Percentiles rank a stretch among this genome's conserved stretches.
Evolutionary conservation across 2,113 vertebrate species (phyloP).

Genomic region (Scalopus aquaticus): DNA sequence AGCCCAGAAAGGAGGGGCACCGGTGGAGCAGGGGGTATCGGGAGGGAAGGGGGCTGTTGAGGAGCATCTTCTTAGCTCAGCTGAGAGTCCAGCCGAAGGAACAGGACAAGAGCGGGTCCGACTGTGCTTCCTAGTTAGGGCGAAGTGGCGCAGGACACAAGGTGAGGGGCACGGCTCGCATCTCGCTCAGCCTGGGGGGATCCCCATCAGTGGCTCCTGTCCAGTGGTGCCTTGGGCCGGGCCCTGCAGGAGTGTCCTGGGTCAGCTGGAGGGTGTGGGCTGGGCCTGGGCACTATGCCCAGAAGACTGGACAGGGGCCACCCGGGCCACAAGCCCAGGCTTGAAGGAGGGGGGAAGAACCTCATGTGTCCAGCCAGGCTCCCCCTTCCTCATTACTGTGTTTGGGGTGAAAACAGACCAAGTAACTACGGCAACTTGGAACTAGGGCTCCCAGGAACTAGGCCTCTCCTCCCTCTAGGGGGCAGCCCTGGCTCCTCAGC

Average conservation of each 20-base stretch:
- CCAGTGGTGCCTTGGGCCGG: neutral
- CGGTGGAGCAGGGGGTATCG: neutral
- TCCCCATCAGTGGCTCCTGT: neutral
- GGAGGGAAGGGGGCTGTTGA: neutral
- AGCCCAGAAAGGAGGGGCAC: slow-evolving; percentile 41
- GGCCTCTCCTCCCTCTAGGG: slow-evolving; percentile 52
- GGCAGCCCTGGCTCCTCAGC: slow-evolving; percentile 18
- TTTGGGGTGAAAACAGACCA: slow-evolving; percentile 78
- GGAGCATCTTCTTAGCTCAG: neutral
- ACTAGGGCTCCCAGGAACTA: slow-evolving; percentile 67
- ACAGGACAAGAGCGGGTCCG: fast-evolving
- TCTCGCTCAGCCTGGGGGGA: neutral
- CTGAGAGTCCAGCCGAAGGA: neutral
- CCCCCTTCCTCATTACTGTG: slow-evolving; percentile 71
- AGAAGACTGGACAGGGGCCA: slow-evolving; percentile 75
- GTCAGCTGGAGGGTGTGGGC: slow-evolving; percentile 72
- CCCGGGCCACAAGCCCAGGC: slow-evolving; percentile 64
- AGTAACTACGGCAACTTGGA: slow-evolving; percentile 71
- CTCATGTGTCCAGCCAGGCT: slow-evolving; percentile 84
- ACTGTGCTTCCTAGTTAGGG: neutral
- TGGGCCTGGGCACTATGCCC: slow-evolving; percentile 60
- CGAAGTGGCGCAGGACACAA: neutral
- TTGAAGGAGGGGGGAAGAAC: slow-evolving; percentile 76
- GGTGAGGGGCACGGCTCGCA: neutral
- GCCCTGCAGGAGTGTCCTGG: slow-evolving; percentile 57